Evolutionary conservation across 2,797 vertebrate genomes (phyloP), one percentile per base, ranked within the genome.

Genomic region (Dendrocincla fuliginosa): DNA sequence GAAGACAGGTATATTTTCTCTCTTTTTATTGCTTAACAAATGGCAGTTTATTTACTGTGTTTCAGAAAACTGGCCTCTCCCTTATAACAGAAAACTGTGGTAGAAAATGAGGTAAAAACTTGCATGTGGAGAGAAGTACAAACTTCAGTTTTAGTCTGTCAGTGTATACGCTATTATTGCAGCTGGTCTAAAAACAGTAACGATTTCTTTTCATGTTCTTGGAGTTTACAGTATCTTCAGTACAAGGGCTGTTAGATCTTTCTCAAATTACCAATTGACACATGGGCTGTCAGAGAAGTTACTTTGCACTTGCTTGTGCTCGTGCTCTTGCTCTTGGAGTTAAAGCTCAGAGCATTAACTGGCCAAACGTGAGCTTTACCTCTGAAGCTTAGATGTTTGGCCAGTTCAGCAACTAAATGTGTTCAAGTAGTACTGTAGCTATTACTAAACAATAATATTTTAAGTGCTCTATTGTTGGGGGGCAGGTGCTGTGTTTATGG

Each of bases 231-330:
- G 8, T 86, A 11, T 63, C 47, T 79, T 84, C 37, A 68, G 57
- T 55, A 59, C 56, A 5, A 33, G 39, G 32, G n/a, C 59, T 76
- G 14, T 65, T 86, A 69, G 35, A 67, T 84, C 94, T 91, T 94
- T 91, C 96, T 95, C 83, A 90, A 30, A 49, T 94, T 95, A 94
- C 95, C 28, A 13, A 0, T 55, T 81, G 87, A 52, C 75, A 79
- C 28, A 5, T 69, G 42, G 50, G 17, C 80, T 95, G 59, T 81
- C 77, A n/a, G 32, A 46, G 49, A 65, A 88, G 76, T 81, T 91
- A 75, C 84, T 95, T 93, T 87, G 92, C 65, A 42, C 52, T 87
- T 56, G 78, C 30, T 14, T 75, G 9, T 88, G 69, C 35, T 50
- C 35, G 35, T 35, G 35, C 35, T 35, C 69, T 91, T 93, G 44